Evolutionary conservation across 2,888 invertebrate genomes (phyloP).

Genomic region (Oegoconia quadripuncta): DNA sequence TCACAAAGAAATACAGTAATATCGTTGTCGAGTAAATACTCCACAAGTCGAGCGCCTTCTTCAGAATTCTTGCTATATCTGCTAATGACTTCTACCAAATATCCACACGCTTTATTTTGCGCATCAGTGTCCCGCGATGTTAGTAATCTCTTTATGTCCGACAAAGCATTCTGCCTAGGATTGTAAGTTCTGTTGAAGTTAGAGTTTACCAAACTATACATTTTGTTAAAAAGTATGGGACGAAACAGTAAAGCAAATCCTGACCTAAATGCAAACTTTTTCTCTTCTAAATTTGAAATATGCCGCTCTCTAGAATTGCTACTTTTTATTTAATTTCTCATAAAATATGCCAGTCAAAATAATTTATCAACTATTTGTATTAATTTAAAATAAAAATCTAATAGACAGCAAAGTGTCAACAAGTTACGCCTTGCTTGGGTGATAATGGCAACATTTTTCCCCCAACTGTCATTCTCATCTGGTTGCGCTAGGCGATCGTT

Average conservation of each 20-base stretch:
- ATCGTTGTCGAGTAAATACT: conserved; percentile 64
- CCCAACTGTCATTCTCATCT: conserved; percentile 61
- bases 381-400: too few relatives aligned
- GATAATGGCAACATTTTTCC: too few relatives aligned
- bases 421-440: too few relatives aligned
- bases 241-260: not conserved
- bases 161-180: conserved; percentile 61
- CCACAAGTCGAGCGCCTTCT: conserved; percentile 48
- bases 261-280: not conserved
- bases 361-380: too few relatives aligned
- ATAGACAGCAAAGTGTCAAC: too few relatives aligned
- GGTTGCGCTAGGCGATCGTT: conserved; percentile 39
- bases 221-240: conserved; percentile 19
- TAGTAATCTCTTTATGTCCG: conserved; percentile 61
- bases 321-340: too few relatives aligned
- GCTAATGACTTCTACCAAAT: conserved; percentile 55
- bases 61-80: conserved; percentile 48
- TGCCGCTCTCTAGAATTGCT: too few relatives aligned
- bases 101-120: conserved; percentile 66
- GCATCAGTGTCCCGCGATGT: conserved; percentile 58
- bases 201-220: conserved; percentile 58
- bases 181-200: conserved; percentile 64
- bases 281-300: not conserved
- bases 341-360: too few relatives aligned
- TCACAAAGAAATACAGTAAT: conserved; percentile 67